Conservation (phyloP, 30 jellyfish, hydroid and myxozoan species). For the Chrysaora quinquecirrha region DNA sequence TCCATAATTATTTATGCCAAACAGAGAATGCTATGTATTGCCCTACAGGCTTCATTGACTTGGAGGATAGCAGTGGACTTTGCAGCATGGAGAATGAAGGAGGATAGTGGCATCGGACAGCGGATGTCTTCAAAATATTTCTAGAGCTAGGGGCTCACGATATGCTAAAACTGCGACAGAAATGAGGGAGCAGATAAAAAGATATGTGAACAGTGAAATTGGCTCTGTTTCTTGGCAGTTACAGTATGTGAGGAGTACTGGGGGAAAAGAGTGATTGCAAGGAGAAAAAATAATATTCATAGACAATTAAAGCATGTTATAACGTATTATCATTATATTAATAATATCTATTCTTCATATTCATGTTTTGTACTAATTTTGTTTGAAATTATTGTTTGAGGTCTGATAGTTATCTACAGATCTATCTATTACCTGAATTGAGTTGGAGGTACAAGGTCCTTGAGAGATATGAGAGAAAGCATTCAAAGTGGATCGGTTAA, state of each 20-base stretch:
- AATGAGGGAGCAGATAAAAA: constrained; percentile 19
- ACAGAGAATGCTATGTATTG: constrained; percentile 63
- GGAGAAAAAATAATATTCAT: not conserved
- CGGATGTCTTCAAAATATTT: constrained; percentile 14
- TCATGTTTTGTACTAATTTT: not conserved
- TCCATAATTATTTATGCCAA: constrained; percentile 57
- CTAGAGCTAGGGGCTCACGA: constrained; percentile 15
- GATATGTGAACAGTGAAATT: constrained; percentile 26
- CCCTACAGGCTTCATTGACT: too few species aligned
- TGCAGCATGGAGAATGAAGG: constrained; percentile 57
- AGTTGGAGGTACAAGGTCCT: not conserved
- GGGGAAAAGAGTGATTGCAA: constrained; percentile 3
- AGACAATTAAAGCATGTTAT: not conserved
- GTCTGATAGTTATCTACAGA: not conserved
- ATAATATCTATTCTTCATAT: not conserved
- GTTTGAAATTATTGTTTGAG: not conserved
- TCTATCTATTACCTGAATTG: too few species aligned
- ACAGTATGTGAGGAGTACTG: constrained; percentile 34
- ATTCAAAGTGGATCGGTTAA: too few species aligned
- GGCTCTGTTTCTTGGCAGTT: constrained; percentile 67
- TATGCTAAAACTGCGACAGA: constrained; percentile 37
- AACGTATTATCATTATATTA: not conserved
- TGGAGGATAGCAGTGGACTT: too few species aligned
- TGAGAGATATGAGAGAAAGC: too few species aligned
- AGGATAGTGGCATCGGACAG: constrained; percentile 33